A percentile compares a stretch with the other conserved stretches of the same genome.
phyloP scores from a whole-genome alignment of 2,797 vertebrate species.

The Lepilemur septentrionalis region DNA sequence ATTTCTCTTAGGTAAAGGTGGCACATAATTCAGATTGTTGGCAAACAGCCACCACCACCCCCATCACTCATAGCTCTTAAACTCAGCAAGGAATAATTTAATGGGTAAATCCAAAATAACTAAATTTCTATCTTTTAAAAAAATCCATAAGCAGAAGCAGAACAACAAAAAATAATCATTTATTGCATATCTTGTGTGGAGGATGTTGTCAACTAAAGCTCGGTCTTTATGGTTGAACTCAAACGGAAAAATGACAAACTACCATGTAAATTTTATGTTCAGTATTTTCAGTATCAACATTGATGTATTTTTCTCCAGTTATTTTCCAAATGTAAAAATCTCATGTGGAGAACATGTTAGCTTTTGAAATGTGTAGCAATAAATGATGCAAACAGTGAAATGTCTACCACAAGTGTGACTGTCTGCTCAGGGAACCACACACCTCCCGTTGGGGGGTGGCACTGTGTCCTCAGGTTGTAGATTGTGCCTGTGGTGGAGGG shows the following conservation, averaged over 20 bases:
- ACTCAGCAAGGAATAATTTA: neutral
- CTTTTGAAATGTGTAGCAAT: neutral
- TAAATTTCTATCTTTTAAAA: neutral
- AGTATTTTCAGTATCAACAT: neutral
- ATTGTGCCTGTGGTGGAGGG: neutral
- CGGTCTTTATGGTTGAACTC: neutral
- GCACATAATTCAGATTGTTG: neutral
- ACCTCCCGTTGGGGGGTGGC: neutral
- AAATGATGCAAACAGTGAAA: neutral
- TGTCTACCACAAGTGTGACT: neutral
- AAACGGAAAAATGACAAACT: neutral
- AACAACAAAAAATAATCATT: neutral
- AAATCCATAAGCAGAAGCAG: neutral
- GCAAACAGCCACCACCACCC: neutral
- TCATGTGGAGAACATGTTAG: neutral
- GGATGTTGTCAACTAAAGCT: neutral
- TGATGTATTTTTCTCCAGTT: neutral
- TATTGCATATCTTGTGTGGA: neutral
- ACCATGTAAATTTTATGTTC: neutral
- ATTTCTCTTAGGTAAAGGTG: neutral
- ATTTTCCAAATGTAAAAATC: conserved; percentile 21
- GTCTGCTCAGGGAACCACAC: neutral
- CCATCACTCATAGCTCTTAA: neutral
- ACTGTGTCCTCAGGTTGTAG: neutral
- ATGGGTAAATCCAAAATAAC: neutral